A percentile compares a stretch with the other conserved stretches of the same genome.
These are phyloP conservation scores for Oostethus manadensis DNA, from an alignment of 2,113 vertebrate species.

Conservation along the genomic window DNA sequence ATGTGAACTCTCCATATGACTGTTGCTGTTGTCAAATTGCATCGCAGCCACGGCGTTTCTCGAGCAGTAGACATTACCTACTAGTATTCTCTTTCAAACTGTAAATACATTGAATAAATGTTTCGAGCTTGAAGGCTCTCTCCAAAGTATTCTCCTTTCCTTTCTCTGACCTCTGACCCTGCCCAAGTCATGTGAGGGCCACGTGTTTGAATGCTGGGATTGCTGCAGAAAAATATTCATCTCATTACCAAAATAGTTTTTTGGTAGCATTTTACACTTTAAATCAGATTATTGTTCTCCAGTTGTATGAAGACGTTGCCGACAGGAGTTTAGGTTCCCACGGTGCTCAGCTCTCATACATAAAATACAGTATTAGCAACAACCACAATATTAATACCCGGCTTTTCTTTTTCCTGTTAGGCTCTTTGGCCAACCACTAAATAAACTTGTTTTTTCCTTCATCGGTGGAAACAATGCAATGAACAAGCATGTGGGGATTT, in stretches of 20 bases:
- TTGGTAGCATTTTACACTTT: too few species aligned
- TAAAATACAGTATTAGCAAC: too few species aligned
- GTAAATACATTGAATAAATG: conserved; percentile 77
- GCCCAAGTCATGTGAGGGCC: background rate
- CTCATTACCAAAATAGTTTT: too few species aligned
- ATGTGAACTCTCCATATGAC: conserved; percentile 27
- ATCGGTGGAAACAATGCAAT: background rate
- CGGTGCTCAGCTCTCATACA: too few species aligned
- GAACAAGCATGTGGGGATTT: background rate
- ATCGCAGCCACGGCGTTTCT: conserved; percentile 24
- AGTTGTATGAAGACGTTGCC: too few species aligned
- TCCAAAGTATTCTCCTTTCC: conserved; percentile 32
- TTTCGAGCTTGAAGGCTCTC: conserved; percentile 56
- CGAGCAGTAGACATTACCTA: conserved; percentile 38
- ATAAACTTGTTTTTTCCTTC: conserved; percentile 36
- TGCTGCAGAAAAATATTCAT: background rate
- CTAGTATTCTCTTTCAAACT: conserved; percentile 56
- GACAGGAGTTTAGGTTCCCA: too few species aligned
- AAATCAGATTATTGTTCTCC: too few species aligned
- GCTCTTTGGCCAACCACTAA: conserved; percentile 57
- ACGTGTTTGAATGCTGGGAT: background rate
- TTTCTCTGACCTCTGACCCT: conserved; percentile 19
- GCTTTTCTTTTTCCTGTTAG: conserved; percentile 55
- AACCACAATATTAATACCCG: too few species aligned
- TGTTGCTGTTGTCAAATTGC: conserved; percentile 57